Conservation (phyloP, 1,140 invertebrate genomes). For the Nomia melanderi region DNA sequence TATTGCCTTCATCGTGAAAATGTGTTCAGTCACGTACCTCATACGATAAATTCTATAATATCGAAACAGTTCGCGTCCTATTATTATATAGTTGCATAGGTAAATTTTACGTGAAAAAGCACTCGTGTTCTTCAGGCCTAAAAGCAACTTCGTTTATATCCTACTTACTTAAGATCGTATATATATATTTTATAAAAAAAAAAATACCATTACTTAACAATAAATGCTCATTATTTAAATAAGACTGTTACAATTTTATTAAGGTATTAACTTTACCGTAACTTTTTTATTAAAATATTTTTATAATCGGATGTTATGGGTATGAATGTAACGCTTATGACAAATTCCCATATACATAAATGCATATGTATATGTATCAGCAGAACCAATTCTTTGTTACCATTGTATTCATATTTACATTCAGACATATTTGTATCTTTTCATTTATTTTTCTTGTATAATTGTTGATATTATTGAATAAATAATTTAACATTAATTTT, state of each 20-base stretch:
- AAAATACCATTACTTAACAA: neutral
- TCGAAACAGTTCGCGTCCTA: too few species aligned
- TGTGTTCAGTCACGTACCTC: too few species aligned
- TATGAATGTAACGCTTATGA: neutral
- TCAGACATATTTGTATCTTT: constrained; percentile 22
- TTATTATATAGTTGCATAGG: too few species aligned
- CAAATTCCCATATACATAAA: neutral
- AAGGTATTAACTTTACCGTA: constrained; percentile 17
- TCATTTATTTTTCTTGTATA: constrained; percentile 51
- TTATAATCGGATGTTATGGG: constrained; percentile 7
- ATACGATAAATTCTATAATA: too few species aligned
- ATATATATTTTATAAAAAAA: neutral
- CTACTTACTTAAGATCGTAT: constrained; percentile 1
- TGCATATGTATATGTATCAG: neutral
- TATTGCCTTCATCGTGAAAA: too few species aligned
- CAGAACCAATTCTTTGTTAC: neutral
- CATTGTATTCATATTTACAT: constrained; percentile 9
- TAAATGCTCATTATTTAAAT: constrained; percentile 7
- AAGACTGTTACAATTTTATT: neutral
- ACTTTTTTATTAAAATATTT: constrained; percentile 21
- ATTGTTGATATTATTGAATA: constrained; percentile 54
- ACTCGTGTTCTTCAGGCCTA: neutral
- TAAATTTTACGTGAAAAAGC: neutral
- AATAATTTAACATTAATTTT: constrained; percentile 39
- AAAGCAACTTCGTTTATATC: neutral